phyloP scores from a whole-genome alignment of 2,797 vertebrate species.

The Rachycentron canadum region DNA sequence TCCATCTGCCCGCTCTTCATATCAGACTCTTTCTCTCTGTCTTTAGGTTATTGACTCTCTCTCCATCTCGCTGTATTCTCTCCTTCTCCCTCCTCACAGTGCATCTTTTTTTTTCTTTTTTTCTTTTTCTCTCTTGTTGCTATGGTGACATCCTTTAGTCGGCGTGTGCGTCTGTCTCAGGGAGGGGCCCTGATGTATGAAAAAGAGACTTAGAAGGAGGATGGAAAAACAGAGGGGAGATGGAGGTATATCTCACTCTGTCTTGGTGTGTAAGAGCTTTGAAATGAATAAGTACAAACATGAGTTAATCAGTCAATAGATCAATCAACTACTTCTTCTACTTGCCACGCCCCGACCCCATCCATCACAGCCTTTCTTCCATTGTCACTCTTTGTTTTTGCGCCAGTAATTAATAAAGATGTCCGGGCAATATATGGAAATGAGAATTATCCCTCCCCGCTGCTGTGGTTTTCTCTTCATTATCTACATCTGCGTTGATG shows the following conservation, averaged over 20 bases:
- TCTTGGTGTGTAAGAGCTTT: slow-evolving; percentile 29
- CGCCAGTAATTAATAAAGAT: slow-evolving; percentile 53
- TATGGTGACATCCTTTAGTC: slow-evolving; percentile 83
- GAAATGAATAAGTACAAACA: too few relatives aligned
- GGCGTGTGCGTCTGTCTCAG: slow-evolving; percentile 70
- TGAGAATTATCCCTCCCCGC: slow-evolving; percentile 7
- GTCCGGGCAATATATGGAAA: slow-evolving; percentile 26
- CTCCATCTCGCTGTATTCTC: slow-evolving; percentile 64
- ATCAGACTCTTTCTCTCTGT: slow-evolving; percentile 58
- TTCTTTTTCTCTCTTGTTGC: slow-evolving; percentile 82
- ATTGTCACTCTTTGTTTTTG: slow-evolving; percentile 2
- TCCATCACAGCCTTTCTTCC: slow-evolving; percentile 42
- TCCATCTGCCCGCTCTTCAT: slow-evolving; percentile 74
- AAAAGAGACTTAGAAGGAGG: slow-evolving; percentile 61
- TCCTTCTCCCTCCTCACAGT: slow-evolving; percentile 65
- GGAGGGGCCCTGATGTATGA: slow-evolving; percentile 79
- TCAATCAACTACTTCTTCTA: slow-evolving; percentile 35
- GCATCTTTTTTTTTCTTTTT: slow-evolving; percentile 45
- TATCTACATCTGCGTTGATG: slow-evolving; percentile 30
- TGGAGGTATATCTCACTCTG: slow-evolving; percentile 37
- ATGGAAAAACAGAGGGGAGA: slow-evolving; percentile 31
- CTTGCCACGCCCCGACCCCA: slow-evolving; percentile 60
- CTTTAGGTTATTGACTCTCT: slow-evolving; percentile 72
- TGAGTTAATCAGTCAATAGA: slow-evolving; percentile 20
- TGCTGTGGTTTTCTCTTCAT: slow-evolving; percentile 28